A percentile compares a stretch with the other conserved stretches of the same genome.
Conservation (phyloP, 2,113 vertebrate species). For the Saimiri boliviensis region DNA sequence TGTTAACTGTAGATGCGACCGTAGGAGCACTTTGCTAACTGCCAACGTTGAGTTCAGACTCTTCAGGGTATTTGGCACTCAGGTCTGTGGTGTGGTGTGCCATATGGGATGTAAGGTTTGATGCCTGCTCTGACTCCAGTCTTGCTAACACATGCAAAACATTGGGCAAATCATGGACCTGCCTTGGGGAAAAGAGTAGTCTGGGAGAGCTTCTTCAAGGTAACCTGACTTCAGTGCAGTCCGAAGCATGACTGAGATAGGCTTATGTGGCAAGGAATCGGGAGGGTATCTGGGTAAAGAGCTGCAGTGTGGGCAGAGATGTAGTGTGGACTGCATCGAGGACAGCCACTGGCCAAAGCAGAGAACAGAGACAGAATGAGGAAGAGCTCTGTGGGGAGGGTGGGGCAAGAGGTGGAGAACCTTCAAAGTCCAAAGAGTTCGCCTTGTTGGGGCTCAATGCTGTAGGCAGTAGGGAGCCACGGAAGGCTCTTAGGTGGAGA, state of each 20-base stretch:
- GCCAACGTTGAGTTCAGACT: background rate
- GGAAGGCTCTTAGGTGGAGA: background rate
- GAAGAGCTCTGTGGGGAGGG: background rate
- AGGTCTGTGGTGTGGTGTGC: background rate
- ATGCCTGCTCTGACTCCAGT: background rate
- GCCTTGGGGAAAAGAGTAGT: background rate
- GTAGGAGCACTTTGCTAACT: background rate
- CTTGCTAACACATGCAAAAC: background rate
- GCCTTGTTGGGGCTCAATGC: background rate
- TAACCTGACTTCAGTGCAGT: background rate
- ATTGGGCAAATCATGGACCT: background rate
- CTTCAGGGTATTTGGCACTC: background rate
- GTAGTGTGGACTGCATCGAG: background rate
- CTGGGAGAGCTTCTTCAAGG: background rate
- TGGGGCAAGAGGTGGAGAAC: background rate
- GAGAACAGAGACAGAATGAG: background rate
- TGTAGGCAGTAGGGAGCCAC: background rate
- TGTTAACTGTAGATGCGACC: background rate
- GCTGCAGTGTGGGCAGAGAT: background rate
- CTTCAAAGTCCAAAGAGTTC: background rate
- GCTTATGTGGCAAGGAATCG: background rate
- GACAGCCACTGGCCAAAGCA: slow-evolving; percentile 15
- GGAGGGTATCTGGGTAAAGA: background rate
- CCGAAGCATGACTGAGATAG: background rate
- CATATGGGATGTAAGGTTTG: background rate